phyloP scores from a whole-genome alignment of 2,113 vertebrate species.

The Chlamydotis undulata region DNA sequence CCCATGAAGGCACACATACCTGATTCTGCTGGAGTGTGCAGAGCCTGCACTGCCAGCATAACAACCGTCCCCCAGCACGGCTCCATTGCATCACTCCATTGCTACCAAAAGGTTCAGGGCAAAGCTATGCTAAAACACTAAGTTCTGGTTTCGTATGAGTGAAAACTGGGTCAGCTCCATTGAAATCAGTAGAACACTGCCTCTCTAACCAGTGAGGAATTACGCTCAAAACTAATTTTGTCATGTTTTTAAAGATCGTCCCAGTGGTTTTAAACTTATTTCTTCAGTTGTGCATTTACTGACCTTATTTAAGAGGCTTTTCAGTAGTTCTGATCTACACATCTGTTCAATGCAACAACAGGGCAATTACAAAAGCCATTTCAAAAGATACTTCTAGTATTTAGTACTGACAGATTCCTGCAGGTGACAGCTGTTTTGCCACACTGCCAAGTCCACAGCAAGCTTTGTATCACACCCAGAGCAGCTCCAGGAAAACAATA shows the following conservation, averaged over 20 bases:
- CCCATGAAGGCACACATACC: neutral
- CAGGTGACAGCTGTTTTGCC: constrained; percentile 59
- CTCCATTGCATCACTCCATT: neutral
- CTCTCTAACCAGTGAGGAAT: neutral
- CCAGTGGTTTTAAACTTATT: neutral
- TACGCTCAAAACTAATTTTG: neutral
- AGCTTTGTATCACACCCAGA: neutral
- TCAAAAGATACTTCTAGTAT: neutral
- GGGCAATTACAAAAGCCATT: constrained; percentile 19
- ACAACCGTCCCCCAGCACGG: fast-evolving
- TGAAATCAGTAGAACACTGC: neutral
- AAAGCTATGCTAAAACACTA: neutral
- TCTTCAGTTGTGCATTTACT: neutral
- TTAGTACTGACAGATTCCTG: neutral
- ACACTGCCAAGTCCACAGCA: neutral
- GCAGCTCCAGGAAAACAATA: neutral
- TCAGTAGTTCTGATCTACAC: neutral
- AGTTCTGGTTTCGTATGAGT: fast-evolving
- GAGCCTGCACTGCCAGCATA: neutral
- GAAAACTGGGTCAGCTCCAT: neutral
- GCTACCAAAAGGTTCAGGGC: neutral
- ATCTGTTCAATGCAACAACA: constrained; percentile 9
- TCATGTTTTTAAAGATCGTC: neutral
- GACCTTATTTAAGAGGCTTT: neutral
- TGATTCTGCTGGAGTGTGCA: fast-evolving